Conservation (phyloP, 2,888 invertebrate species). For the Mesoligia furuncula region DNA sequence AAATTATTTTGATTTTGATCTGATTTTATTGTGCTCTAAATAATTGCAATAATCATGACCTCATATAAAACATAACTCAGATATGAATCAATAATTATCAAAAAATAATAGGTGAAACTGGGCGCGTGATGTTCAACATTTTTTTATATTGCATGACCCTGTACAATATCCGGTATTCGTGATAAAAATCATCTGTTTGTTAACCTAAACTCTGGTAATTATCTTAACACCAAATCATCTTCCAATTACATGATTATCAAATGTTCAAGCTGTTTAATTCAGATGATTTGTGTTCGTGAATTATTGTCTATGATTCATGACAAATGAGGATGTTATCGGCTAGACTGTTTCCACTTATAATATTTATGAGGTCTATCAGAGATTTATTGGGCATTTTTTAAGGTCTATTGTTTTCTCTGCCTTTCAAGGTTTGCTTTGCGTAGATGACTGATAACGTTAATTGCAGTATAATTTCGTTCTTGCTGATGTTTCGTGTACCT, state of each 20-base stretch:
- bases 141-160: conserved; percentile 56
- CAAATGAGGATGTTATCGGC: conserved; percentile 35
- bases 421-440: conserved; percentile 29
- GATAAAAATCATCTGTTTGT: conserved; percentile 64
- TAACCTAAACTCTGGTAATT: conserved; percentile 47
- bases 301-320: conserved; percentile 42
- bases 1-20: too few relatives aligned
- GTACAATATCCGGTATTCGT: conserved; percentile 68
- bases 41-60: conserved; percentile 34
- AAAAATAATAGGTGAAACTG: conserved; percentile 63
- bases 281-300: conserved; percentile 21
- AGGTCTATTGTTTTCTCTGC: conserved; percentile 32
- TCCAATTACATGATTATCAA: conserved; percentile 55
- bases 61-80: conserved; percentile 22
- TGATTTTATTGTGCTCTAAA: conserved; percentile 19
- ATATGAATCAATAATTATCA: conserved; percentile 48
- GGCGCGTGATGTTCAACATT: conserved; percentile 48
- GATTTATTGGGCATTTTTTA: conserved; percentile 28
- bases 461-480: background rate
- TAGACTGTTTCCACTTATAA: conserved; percentile 21
- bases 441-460: conserved; percentile 2
- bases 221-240: conserved; percentile 42
- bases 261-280: conserved; percentile 19
- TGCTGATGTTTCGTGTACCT: background rate
- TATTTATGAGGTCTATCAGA: conserved; percentile 23